Conservation (phyloP, 2,113 vertebrate species). For the Cisticola juncidis region DNA sequence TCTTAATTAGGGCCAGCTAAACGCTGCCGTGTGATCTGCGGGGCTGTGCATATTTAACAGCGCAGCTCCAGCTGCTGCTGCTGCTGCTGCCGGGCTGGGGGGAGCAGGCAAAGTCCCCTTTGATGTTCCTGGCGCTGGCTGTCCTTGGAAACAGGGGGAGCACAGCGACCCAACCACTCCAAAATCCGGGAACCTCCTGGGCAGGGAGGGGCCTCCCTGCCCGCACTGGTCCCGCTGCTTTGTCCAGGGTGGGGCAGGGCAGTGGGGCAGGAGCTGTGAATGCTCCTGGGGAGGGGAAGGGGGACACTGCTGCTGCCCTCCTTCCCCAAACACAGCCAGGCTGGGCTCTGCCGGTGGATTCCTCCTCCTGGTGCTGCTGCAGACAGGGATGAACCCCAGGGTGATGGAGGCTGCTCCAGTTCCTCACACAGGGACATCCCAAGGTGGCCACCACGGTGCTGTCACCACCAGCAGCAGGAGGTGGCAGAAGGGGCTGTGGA, state of each 20-base stretch:
- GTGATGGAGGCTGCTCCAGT: not conserved
- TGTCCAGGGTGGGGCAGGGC: not conserved
- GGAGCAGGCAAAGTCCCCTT: not conserved
- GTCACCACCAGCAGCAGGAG: not conserved
- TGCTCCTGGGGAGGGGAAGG: not conserved
- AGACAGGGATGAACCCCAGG: not conserved
- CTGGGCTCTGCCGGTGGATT: not conserved
- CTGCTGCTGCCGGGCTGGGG: not conserved
- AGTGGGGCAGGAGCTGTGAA: not conserved
- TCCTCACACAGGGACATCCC: not conserved
- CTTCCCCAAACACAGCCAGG: not conserved
- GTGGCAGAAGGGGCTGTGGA: not conserved
- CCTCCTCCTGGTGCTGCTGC: not conserved
- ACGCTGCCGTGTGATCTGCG: not conserved
- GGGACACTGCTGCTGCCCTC: not conserved
- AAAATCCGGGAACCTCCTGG: not conserved
- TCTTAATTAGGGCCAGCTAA: constrained; percentile 55
- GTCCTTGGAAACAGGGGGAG: not conserved
- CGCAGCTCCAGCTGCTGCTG: not conserved
- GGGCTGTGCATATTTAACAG: constrained; percentile 42
- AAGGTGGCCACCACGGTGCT: not conserved
- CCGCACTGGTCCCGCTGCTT: not conserved
- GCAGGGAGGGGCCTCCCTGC: not conserved
- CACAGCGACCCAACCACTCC: not conserved
- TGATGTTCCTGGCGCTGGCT: not conserved